Evolutionary conservation across 2,888 invertebrate species (phyloP).

Genomic region (Chydorus sphaericus): DNA sequence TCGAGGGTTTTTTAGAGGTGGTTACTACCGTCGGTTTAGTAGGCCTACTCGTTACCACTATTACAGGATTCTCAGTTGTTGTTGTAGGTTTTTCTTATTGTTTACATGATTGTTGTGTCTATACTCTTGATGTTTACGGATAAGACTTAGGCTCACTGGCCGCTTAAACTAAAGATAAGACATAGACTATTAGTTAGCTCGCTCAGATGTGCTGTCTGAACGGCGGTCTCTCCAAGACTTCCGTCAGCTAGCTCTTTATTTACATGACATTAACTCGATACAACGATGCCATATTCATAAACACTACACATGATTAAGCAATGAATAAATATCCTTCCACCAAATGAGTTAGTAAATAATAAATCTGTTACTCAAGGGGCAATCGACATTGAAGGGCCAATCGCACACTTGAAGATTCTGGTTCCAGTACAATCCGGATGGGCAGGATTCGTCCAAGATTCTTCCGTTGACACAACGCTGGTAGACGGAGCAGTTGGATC

Average conservation of each 20-base stretch:
- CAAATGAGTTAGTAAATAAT: neutral
- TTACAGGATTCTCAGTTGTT: neutral
- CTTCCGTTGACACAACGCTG: conserved; percentile 10
- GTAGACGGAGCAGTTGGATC: conserved; percentile 1
- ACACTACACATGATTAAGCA: no score
- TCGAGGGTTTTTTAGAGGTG: conserved; percentile 20
- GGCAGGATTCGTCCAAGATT: conserved; percentile 1
- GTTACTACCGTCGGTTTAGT: conserved; percentile 18
- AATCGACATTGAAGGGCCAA: conserved; percentile 52
- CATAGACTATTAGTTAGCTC: no score
- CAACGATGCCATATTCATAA: no score
- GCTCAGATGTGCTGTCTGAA: no score
- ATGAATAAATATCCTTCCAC: no score
- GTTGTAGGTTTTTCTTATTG: neutral
- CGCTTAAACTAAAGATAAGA: no score
- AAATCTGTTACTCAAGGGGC: conserved; percentile 24
- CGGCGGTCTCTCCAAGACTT: no score
- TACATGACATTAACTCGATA: no score
- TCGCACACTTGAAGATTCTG: conserved; percentile 42
- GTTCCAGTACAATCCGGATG: conserved; percentile 16
- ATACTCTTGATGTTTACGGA: no score
- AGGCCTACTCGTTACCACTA: conserved; percentile 16
- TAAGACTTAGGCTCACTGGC: no score
- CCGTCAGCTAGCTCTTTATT: no score
- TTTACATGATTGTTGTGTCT: no score